Base-by-base conservation (phyloP, 23 tunicate species). In the Diplosoma virens region DNA sequence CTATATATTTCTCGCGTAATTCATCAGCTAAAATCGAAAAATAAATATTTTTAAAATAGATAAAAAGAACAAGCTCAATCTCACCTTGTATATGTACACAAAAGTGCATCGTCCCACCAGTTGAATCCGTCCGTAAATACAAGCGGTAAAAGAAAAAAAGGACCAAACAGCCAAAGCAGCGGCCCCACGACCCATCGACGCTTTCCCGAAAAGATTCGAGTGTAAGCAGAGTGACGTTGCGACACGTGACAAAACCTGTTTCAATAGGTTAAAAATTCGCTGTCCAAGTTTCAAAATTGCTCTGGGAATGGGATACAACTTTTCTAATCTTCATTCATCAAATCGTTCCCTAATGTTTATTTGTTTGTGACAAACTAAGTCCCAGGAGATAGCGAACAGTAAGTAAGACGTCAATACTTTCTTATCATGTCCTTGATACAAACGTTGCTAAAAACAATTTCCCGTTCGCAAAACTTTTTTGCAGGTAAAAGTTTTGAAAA, bases 71-170 rank as follows among this genome's bases (percentile, higher is more conserved):
- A 9, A 41, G 14, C 61, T 17, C n/a, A 55, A 55, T 55, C 4
- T 47, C 34, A 71, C 86, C 86, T 71, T 26, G 86, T 35, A 28
- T 33, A 81, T 7, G 86, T 61, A 56, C 86, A 81, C 33, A 71
- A 27, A 26, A 68, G 54, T 21, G 61, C 86, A n/a, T 24, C 36
- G 11, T 81, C 30, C 86, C 79, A 81, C 86, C 86, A 81, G 2
- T 60, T 55, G 30, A 81, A 81, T 1, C 86, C 86, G 14, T 50
- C 65, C 3, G 79, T 71, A 71, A 81, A 81, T 5, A 81, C 17
- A 3, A 81, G 72, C 6, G 86, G 86, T 1, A 81, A 46, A 47
- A 81, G 74, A 58, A 46, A 81, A 17, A 81, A 1, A 5, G 79
- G 86, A 22, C 58, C 36, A 21, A 81, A 31, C 6, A 26, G n/a